Evolutionary conservation across 2,113 vertebrate genomes (phyloP).

Genomic region (Zapus hudsonius): DNA sequence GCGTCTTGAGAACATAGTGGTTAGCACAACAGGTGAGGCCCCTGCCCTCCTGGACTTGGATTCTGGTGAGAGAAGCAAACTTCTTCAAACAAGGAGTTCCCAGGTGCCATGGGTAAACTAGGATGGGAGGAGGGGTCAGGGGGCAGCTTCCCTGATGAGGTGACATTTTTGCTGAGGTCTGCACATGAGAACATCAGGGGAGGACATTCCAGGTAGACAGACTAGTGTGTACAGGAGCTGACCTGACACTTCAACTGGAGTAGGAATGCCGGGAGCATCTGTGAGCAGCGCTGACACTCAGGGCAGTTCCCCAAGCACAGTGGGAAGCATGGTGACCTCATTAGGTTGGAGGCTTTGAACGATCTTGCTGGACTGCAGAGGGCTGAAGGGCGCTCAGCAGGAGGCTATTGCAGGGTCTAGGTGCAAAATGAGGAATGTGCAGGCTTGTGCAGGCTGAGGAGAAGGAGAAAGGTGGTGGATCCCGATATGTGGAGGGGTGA

Average conservation of each 20-base stretch:
- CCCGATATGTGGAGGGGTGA: background rate
- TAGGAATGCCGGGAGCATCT: too few species aligned
- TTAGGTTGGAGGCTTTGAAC: background rate
- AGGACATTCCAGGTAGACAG: background rate
- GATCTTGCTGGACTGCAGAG: background rate
- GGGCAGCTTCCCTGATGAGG: background rate
- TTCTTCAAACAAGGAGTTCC: background rate
- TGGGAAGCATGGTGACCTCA: background rate
- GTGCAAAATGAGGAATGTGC: accelerated
- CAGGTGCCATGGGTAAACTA: background rate
- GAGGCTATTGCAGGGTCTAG: background rate
- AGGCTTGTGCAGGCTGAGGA: background rate
- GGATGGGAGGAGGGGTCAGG: background rate
- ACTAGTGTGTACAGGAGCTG: background rate
- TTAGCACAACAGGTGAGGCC: background rate
- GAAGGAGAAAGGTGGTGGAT: background rate
- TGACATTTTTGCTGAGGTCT: background rate
- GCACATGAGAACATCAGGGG: background rate
- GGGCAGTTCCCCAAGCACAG: background rate
- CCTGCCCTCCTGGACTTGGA: background rate
- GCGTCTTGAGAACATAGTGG: background rate
- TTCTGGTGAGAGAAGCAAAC: background rate
- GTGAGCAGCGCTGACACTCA: background rate
- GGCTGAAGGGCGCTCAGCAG: background rate
- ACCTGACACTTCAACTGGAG: background rate